Evolutionary conservation across 2,113 vertebrate species (phyloP), one percentile per base, ranked within the genome.

Genomic region (Pelobates fuscus): DNA sequence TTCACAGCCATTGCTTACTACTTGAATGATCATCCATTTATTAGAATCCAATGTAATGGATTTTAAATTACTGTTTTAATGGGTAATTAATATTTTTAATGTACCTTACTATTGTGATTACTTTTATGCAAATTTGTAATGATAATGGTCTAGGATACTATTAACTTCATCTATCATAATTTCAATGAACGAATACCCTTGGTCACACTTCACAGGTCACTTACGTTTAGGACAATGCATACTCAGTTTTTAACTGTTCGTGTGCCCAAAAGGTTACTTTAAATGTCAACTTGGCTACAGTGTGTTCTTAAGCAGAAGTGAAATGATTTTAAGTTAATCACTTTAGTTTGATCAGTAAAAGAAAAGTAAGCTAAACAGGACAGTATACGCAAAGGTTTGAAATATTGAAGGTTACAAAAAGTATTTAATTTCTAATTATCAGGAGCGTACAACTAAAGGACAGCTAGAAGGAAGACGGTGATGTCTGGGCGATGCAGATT

Each of bases 1-100:
- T 52, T 74, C 30, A 66, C 21, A 41, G 29, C 32, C 30, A 5
- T 5, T 8, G 41, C 49, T 55, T 66, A 17, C 62, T 67, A 59
- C 71, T 67, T 43, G 30, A 66, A 66, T 58, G 71, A 75, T 66
- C 71, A 79, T 71, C 79, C 69, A 79, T 81, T 79, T 80, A 78
- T 77, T 29, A 79, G 81, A 29, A 76, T 60, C 24, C 75, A 61
- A 65, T 55, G 70, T 86, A 82, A 77, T 80, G 74, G 85, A 46
- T 84, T 83, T 60, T 62, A 82, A 86, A 85, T 77, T 6, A 63
- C 25, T 78, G 62, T 69, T 86, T 83, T 85, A 83, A 84, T 80
- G 24, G 49, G 23, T 84, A 84, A 84, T 84, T 84, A 83, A 80
- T 82, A 67, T 49, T 81, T 63, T 77, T 85, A 84, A 79, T 82